Evolutionary conservation across 2,797 vertebrate genomes (phyloP).

Genomic region (Hipposideros larvatus): DNA sequence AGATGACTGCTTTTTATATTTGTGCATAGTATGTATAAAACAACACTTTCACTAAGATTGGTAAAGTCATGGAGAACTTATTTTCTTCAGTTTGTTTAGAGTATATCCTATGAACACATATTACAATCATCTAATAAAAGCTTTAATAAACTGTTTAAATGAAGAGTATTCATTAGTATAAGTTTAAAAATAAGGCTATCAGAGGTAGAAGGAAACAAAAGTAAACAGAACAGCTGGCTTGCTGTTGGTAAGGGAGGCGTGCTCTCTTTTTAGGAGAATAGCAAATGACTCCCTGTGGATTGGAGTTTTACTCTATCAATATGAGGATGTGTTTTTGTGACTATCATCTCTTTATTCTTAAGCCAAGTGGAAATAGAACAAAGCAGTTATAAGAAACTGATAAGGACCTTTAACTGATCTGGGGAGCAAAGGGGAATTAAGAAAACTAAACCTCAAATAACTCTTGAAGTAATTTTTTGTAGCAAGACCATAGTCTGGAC

Average conservation of each 20-base stretch:
- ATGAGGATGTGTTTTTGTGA: conserved; percentile 36
- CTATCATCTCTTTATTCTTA: conserved; percentile 66
- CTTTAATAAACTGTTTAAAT: conserved; percentile 25
- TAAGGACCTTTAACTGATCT: conserved; percentile 47
- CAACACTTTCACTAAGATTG: not conserved
- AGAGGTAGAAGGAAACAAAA: conserved; percentile 55
- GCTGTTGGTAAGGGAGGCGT: not conserved
- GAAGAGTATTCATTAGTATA: not conserved
- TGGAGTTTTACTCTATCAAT: not conserved
- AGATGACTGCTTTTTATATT: not conserved
- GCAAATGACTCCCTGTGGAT: not conserved
- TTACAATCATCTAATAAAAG: not conserved
- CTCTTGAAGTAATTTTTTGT: conserved; percentile 55
- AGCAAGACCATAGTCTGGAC: conserved; percentile 32
- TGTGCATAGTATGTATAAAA: not conserved
- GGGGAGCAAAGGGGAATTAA: not conserved
- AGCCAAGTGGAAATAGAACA: conserved; percentile 72
- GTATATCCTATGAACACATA: not conserved
- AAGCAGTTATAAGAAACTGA: conserved; percentile 67
- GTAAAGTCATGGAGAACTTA: not conserved
- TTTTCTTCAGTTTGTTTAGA: conserved; percentile 17
- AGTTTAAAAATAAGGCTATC: not conserved
- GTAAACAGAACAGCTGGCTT: not conserved
- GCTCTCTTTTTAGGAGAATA: not conserved
- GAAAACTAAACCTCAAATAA: conserved; percentile 41